Evolutionary conservation across 2,113 vertebrate species (phyloP).

Genomic region (Riparia riparia): DNA sequence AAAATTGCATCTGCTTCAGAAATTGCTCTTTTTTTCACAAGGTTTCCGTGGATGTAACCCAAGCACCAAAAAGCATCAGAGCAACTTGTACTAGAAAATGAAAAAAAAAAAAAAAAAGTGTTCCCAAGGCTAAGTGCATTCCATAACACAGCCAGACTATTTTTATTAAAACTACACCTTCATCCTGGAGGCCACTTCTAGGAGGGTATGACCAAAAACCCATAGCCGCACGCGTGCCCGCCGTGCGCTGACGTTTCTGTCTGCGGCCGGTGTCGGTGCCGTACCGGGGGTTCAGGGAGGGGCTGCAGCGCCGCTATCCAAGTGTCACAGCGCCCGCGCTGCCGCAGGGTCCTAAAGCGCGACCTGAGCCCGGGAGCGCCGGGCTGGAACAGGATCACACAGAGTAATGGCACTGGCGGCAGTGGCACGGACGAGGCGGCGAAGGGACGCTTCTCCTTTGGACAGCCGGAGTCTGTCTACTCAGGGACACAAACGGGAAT

Average conservation of each 20-base stretch:
- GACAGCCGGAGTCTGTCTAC: no score
- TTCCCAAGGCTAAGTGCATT: neutral
- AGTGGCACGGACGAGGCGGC: neutral
- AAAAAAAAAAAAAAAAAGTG: accelerated
- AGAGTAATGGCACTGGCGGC: neutral
- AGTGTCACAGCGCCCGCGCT: neutral
- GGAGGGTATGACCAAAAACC: neutral
- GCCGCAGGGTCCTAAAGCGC: neutral
- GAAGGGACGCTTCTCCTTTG: neutral
- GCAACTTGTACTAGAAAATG: accelerated
- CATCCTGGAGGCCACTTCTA: neutral
- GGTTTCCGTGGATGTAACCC: neutral
- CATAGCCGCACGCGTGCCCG: neutral
- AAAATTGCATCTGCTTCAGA: neutral
- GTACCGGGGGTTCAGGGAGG: neutral
- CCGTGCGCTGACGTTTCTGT: neutral
- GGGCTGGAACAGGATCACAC: no score
- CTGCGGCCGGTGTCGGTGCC: neutral
- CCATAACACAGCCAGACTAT: neutral
- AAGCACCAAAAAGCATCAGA: neutral
- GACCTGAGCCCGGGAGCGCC: neutral
- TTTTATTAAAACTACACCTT: neutral
- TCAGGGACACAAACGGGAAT: neutral
- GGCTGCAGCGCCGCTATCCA: neutral
- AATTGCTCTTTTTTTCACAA: neutral